These are phyloP conservation scores for Campoplex nolae DNA, from an alignment of 2,888 invertebrate genomes.

Conservation along the genomic window DNA sequence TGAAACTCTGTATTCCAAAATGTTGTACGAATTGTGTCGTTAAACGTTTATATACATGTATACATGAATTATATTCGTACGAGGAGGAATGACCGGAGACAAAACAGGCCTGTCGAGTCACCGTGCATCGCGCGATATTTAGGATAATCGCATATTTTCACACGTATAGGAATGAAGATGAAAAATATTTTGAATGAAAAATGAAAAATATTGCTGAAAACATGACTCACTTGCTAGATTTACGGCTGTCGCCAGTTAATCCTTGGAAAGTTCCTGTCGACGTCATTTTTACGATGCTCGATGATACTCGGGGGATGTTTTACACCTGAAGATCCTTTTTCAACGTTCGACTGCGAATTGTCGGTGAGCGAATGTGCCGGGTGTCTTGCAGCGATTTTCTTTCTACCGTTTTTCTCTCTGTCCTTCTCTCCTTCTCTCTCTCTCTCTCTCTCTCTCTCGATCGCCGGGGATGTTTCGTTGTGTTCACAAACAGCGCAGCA, in stretches of 20 bases:
- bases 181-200: slow-evolving; percentile 14
- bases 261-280: slow-evolving; percentile 88
- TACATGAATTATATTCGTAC: background rate
- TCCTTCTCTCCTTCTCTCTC: background rate
- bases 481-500: slow-evolving; percentile 69
- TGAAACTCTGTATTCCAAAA: background rate
- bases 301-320: slow-evolving; percentile 24
- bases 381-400: slow-evolving; percentile 31
- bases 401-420: slow-evolving; percentile 4
- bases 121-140: slow-evolving; percentile 12
- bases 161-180: background rate
- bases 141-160: background rate
- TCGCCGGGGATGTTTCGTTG: slow-evolving; percentile 57
- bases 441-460: background rate
- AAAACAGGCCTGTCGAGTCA: slow-evolving; percentile 6
- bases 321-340: slow-evolving; percentile 32
- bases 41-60: background rate
- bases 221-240: slow-evolving; percentile 88
- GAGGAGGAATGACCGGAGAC: slow-evolving; percentile 21
- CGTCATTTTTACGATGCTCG: slow-evolving; percentile 85
- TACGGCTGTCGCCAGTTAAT: slow-evolving; percentile 86
- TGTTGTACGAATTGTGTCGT: background rate
- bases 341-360: slow-evolving; percentile 40
- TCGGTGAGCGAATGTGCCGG: slow-evolving; percentile 60
- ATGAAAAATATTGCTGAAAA: slow-evolving; percentile 14